Evolutionary conservation across 2,797 vertebrate genomes (phyloP), one percentile per base, ranked within the genome.

Genomic region (Loriculus beryllinus): DNA sequence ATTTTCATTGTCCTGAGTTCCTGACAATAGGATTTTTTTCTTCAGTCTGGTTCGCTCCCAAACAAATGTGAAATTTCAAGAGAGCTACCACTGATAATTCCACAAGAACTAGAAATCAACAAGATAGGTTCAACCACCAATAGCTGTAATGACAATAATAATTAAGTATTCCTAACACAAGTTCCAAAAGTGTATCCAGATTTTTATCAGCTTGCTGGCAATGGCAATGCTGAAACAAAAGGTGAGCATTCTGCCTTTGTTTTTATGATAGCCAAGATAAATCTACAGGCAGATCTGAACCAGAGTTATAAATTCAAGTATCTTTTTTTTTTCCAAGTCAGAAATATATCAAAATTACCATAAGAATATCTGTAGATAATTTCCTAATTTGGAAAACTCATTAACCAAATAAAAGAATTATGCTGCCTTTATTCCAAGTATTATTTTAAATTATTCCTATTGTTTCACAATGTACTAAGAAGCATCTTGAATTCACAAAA

Each of bases 1-100:
- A 94, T 88, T 93, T 82, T 86, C 81, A 92, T 92, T 92, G 93
- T 91, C 75, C 54, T 76, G 84, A 77, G 56, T 76, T 95, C 70
- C 79, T 86, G 78, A 93, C 94, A 94, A 93, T 57, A 79, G 82
- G 54, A 45, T 88, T 96, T 95, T 94, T 93, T 35, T 25, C n/a
- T 45, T 82, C n/a, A 75, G 6, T 70, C 70, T 52, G 18, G 37
- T 93, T 94, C 77, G 18, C 47, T 95, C 80, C n/a, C 69, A 79
- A 89, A 65, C 28, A 95, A 94, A 88, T 12, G 29, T 43, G 45
- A 82, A 74, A 82, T 79, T 90, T 86, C 52, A 67, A 35, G 72
- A 56, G 51, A 59, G 4, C 13, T 45, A 51, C 37, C 1, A 1
- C 29, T 49, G 48, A 26, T 69, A 84, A 63, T 54, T 88, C 77